Conservation (phyloP, 2,113 vertebrate species). For the Camelus dromedarius region DNA sequence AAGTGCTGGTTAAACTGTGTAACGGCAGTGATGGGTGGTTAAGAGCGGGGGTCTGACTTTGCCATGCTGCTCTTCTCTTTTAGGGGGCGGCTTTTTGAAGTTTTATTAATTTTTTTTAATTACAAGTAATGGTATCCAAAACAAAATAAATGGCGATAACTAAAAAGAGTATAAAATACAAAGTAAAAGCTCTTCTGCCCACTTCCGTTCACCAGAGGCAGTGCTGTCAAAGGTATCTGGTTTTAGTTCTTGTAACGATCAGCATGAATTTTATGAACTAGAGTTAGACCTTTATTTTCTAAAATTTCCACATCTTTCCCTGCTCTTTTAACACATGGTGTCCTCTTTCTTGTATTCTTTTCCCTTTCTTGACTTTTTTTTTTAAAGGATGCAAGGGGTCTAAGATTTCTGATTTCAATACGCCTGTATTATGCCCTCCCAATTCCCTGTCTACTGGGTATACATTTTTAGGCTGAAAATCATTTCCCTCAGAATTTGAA, state of each 20-base stretch:
- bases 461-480: constrained; percentile 2
- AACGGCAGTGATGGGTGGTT: not conserved
- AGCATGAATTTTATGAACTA: constrained; percentile 11
- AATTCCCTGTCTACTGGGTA: not conserved
- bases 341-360: not conserved
- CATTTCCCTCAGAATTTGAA: not conserved
- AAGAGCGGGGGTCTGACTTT: not conserved
- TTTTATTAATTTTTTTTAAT: not conserved
- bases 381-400: not conserved
- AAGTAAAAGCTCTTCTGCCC: not conserved
- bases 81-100: not conserved
- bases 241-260: not conserved
- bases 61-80: not conserved
- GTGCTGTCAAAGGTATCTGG: not conserved
- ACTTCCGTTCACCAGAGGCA: not conserved
- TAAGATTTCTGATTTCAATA: not conserved
- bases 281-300: not conserved
- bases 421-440: not conserved
- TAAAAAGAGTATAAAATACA: not conserved
- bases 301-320: not conserved
- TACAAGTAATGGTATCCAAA: not conserved
- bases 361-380: not conserved
- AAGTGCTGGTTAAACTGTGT: rapidly evolving
- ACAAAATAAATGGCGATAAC: not conserved
- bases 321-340: not conserved